Percentiles rank a stretch among this genome's conserved stretches.
Evolutionary conservation across 2,797 vertebrate genomes (phyloP).

Genomic region (Sarcophilus harrisii): DNA sequence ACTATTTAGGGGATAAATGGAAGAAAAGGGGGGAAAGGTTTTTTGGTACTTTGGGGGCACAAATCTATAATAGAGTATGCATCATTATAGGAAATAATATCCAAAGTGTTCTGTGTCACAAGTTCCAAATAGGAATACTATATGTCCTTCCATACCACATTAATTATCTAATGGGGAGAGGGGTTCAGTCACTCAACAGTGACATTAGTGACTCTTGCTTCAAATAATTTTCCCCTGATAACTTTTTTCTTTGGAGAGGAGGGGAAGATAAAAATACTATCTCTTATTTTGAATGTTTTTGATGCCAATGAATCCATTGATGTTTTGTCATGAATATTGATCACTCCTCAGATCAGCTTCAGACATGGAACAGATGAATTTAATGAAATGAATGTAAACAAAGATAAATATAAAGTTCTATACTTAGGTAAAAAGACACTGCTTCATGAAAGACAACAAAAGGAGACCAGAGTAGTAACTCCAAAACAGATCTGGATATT

Average conservation of each 20-base stretch:
- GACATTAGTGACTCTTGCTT: not conserved
- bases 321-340: not conserved
- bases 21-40: not conserved
- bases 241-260: not conserved
- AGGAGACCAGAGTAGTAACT: not conserved
- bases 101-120: accelerated
- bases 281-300: not conserved
- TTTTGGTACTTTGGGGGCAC: too few relatives aligned
- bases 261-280: not conserved
- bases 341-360: not conserved
- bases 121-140: not conserved
- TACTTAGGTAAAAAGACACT: not conserved
- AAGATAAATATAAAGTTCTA: not conserved
- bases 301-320: not conserved
- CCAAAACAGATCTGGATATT: not conserved
- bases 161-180: accelerated
- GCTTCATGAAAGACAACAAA: not conserved
- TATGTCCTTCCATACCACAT: not conserved
- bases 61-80: accelerated
- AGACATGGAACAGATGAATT: not conserved
- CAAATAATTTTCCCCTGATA: not conserved
- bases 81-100: not conserved
- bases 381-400: not conserved
- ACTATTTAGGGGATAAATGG: not conserved
- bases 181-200: accelerated